Evolutionary conservation across 2,888 invertebrate species (phyloP).

Genomic region (Synergus umbraculus): DNA sequence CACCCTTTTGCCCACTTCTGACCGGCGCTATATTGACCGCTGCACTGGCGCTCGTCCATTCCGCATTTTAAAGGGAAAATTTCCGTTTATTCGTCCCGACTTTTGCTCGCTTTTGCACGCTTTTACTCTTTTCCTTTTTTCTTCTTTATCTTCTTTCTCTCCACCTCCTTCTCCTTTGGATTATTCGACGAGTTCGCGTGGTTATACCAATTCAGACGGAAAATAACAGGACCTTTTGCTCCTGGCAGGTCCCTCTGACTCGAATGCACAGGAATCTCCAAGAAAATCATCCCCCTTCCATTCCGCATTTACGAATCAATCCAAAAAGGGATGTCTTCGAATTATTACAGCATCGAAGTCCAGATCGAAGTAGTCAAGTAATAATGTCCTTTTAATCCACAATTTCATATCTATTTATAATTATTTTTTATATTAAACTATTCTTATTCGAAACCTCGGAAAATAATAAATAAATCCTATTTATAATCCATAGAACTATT

Average conservation of each 20-base stretch:
- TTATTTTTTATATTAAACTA: not conserved
- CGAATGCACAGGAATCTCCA: conserved; percentile 46
- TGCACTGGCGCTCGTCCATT: conserved; percentile 64
- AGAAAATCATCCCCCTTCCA: conserved; percentile 40
- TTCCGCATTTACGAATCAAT: conserved; percentile 42
- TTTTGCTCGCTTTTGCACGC: conserved; percentile 56
- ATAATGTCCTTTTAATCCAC: not conserved
- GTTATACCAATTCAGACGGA: conserved; percentile 74
- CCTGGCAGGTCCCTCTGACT: conserved; percentile 71
- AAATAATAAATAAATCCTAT: no score
- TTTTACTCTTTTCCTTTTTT: conserved; percentile 51
- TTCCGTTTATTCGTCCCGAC: conserved; percentile 71
- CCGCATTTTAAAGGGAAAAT: conserved; percentile 77
- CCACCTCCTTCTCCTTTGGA: conserved; percentile 58
- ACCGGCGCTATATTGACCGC: conserved; percentile 67
- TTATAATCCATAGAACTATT: no score
- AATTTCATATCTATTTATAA: not conserved
- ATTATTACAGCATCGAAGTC: conserved; percentile 44
- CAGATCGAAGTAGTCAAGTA: not conserved
- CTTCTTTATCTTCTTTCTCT: conserved; percentile 39
- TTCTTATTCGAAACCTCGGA: no score
- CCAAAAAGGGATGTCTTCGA: conserved; percentile 51
- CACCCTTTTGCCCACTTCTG: conserved; percentile 49
- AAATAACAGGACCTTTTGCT: conserved; percentile 76
- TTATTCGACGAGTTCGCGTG: conserved; percentile 70